These are phyloP conservation scores for Micropoecilia bifurca DNA, from an alignment of 2,797 vertebrate species.

Conservation along the genomic window DNA sequence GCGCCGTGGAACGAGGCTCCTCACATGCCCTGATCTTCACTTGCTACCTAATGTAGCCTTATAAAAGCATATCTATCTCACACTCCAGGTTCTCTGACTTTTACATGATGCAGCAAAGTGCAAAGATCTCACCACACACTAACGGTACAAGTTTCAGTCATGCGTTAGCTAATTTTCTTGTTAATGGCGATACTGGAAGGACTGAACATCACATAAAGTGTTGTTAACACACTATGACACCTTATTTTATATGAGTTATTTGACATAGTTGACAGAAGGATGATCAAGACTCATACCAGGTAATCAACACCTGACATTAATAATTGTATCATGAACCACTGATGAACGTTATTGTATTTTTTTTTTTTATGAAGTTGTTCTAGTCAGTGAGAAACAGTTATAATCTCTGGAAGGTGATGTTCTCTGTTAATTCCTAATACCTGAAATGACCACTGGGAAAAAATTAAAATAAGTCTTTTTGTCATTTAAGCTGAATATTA, in stretches of 20 bases:
- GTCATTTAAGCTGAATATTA: constrained; percentile 2
- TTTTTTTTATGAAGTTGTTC: not conserved
- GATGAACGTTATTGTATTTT: not conserved
- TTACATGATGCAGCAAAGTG: constrained; percentile 62
- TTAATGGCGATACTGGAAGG: constrained; percentile 61
- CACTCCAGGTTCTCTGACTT: constrained; percentile 38
- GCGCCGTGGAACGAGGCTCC: constrained; percentile 47
- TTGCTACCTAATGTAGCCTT: constrained; percentile 40
- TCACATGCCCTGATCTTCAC: constrained; percentile 54
- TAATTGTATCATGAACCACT: not conserved
- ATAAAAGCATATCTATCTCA: constrained; percentile 45
- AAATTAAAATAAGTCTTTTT: constrained; percentile 7
- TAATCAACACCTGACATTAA: constrained; percentile 1
- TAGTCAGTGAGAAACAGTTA: not conserved
- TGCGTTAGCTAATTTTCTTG: constrained; percentile 54
- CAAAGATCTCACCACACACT: constrained; percentile 67
- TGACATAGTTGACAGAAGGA: constrained; percentile 54
- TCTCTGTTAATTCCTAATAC: not conserved
- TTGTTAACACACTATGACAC: constrained; percentile 64
- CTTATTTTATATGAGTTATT: constrained; percentile 44
- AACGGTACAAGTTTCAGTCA: constrained; percentile 59
- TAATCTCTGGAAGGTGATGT: not conserved
- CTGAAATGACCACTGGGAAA: not conserved
- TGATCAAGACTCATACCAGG: constrained; percentile 3
- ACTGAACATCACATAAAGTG: constrained; percentile 68